Evolutionary conservation across 2,888 invertebrate species (phyloP).

Genomic region (Dynastes maya): DNA sequence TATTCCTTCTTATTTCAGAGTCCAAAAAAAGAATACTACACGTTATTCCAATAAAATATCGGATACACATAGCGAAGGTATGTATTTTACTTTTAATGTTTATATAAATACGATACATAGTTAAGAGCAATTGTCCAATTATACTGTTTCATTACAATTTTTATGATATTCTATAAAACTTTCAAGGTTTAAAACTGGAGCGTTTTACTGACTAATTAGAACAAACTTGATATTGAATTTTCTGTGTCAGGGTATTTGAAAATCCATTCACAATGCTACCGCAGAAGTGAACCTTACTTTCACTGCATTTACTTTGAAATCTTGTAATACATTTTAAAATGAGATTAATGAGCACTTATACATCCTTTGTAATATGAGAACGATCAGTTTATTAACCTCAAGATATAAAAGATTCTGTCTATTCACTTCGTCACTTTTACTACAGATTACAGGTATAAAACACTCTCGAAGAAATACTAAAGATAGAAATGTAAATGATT

Average conservation of each 20-base stretch:
- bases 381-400: conserved; percentile 19
- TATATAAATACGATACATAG: neutral
- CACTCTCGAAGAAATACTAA: neutral
- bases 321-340: neutral
- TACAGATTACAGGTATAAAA: neutral
- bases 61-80: conserved; percentile 30
- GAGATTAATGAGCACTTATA: conserved; percentile 10
- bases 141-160: no score
- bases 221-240: conserved; percentile 24
- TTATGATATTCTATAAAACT: neutral
- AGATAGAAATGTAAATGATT: no score
- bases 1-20: conserved; percentile 16
- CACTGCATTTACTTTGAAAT: conserved; percentile 20
- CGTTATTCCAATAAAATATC: neutral
- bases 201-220: neutral
- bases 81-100: neutral
- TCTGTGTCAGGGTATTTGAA: conserved; percentile 6
- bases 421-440: neutral
- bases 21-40: conserved; percentile 16
- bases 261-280: conserved; percentile 15
- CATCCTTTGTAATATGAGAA: neutral
- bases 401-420: neutral
- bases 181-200: conserved; percentile 2
- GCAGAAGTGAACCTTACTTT: conserved; percentile 18
- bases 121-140: neutral